Base-by-base conservation (phyloP, 2,113 vertebrate genomes). In the Equus quagga region DNA sequence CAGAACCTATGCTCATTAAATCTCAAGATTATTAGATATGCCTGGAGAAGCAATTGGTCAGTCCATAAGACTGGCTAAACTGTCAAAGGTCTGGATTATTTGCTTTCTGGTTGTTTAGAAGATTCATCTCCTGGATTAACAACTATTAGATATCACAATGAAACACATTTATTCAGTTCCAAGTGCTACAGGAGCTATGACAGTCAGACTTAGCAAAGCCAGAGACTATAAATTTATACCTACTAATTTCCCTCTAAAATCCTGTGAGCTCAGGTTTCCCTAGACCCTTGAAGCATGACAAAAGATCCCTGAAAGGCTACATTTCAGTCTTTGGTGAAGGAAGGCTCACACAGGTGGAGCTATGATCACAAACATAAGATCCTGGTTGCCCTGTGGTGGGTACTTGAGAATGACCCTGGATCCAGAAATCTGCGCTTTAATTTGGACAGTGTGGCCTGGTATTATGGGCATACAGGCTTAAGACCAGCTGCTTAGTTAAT, bases 221-320 rank as follows among this genome's bases (percentile, higher is more conserved):
- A 87, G 62, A 89, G 1, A 65, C 64, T 60, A 36, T 89, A 89
- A 90, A 56, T 41, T 83, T 69, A 19, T 9, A 80, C 9, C 41
- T 95, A 78, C 64, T 58, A 60, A 91, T 75, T 80, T 67, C 36
- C 70, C 46, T 86, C 36, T 87, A 92, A 94, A 94, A 92, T 82
- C 65, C 70, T 44, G 33, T 44, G 26, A 72, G 69, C 76, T 82
- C 62, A 73, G 80, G 60, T 46, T 92, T 83, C 64, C 21, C 44
- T 86, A 28, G 64, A 69, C 4, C 54, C 17, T 56, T 44, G 23
- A 54, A 87, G 36, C 33, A 79, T 73, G 76, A 89, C 41, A 72
- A 69, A 86, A 56, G n/a, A 56, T 67, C 28, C 44, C 33, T 75
- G 12, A 78, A 44, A 76, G 49, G 60, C 44, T 93, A 73, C 33